phyloP scores from a whole-genome alignment of 2,797 vertebrate genomes.

The Mareca penelope region DNA sequence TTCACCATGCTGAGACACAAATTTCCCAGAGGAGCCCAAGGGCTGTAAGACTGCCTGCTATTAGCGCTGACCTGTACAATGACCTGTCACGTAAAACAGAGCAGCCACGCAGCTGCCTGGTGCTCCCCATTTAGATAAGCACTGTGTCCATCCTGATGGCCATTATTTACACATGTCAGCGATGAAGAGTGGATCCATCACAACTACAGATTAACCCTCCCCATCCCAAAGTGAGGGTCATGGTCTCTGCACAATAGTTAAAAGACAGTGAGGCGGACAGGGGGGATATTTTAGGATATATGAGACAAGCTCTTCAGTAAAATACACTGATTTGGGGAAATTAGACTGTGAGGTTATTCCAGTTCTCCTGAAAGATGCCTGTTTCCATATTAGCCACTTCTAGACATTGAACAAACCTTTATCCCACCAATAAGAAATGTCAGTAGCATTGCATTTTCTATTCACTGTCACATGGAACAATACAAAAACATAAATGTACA shows the following conservation, averaged over 20 bases:
- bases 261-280: background rate
- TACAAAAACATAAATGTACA: background rate
- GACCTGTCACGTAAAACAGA: background rate
- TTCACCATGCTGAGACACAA: background rate
- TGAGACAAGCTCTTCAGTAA: background rate
- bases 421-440: background rate
- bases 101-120: background rate
- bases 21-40: background rate
- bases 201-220: background rate
- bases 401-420: background rate
- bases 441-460: background rate
- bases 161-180: accelerated
- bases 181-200: background rate
- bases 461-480: background rate
- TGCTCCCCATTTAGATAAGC: background rate
- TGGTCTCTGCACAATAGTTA: background rate
- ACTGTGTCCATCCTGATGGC: background rate
- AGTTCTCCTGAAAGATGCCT: background rate
- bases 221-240: background rate
- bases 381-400: background rate
- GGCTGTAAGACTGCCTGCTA: background rate
- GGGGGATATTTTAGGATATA: background rate
- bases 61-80: background rate
- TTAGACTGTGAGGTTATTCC: background rate
- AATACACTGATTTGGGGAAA: background rate